phyloP scores from a whole-genome alignment of 2,888 invertebrate genomes.

The Pachydiplax longipennis region DNA sequence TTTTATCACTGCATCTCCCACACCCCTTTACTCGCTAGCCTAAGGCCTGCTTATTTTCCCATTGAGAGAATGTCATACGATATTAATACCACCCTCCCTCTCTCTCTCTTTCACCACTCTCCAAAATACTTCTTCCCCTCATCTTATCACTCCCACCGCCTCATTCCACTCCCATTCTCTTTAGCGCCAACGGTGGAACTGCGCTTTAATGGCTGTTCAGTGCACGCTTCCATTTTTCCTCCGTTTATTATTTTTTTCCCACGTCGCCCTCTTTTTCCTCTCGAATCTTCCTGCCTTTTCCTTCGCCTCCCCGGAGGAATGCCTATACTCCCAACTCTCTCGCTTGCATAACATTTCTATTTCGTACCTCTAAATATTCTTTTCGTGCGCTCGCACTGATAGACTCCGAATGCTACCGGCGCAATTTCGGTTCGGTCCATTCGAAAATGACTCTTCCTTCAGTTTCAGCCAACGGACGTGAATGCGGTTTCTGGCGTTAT shows the following conservation, averaged over 20 bases:
- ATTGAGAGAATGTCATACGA: slow-evolving; percentile 1
- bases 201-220: background rate
- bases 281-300: background rate
- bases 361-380: too few species aligned
- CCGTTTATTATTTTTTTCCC: background rate
- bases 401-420: too few species aligned
- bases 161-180: background rate
- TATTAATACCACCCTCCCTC: background rate
- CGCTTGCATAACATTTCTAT: too few species aligned
- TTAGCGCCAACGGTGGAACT: background rate
- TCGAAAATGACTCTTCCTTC: too few species aligned
- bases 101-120: background rate
- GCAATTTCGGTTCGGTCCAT: too few species aligned
- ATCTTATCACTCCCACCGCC: background rate
- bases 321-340: too few species aligned
- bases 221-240: background rate
- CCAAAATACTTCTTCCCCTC: background rate
- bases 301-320: background rate
- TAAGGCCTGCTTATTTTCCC: background rate
- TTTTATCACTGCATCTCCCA: background rate
- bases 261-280: background rate
- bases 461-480: too few species aligned
- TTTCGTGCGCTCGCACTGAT: too few species aligned
- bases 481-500: too few species aligned
- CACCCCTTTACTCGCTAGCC: background rate